Evolutionary conservation across 1,140 invertebrate species (phyloP), one percentile per base, ranked within the genome.

Genomic region (Saccostrea cuccullata): DNA sequence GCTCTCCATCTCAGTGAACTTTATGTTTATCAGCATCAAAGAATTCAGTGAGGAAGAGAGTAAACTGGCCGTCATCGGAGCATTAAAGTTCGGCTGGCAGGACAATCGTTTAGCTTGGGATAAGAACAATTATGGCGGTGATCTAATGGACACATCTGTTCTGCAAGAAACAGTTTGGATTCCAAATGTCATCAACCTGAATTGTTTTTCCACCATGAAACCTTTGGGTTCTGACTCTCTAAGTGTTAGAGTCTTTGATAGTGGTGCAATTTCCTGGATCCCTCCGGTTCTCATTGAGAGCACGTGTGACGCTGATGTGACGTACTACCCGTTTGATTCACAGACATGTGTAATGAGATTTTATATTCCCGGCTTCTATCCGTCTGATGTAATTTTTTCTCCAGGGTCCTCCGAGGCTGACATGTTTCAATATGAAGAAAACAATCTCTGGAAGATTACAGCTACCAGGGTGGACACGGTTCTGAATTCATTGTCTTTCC

Each of bases 251-350:
- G n/a, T 77, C 6, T 36, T 60, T 17, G 64, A 73, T 64, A 82
- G 82, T n/a, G 90, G 90, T 8, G 2, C 23, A 13, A 87, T 87
- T 1, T 15, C 20, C 15, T 91, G 84, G 82, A 30, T n/a, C 82
- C 85, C 88, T 12, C 84, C 60, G 0, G 87, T 85, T 47, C 82
- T 89, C 26, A 64, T 91, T 55, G 36, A 73, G n/a, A 85, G 86
- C 97, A 89, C 98, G 95, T 99, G 98, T 94, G 98, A 98, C 96
- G 98, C 99, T 91, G 97, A 99, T 95, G 94, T 97, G 58, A 94
- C 94, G 17, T 94, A 96, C 23, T 97, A 97, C 97, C 97, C 97
- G 0, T 97, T 96, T 88, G 97, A 97, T 93, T 94, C 94, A n/a
- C 97, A 97, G 91, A 95, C 91, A 0, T 98, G 97, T 91, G 92